phyloP scores from a whole-genome alignment of 2,113 vertebrate species.

The Buteo buteo region DNA sequence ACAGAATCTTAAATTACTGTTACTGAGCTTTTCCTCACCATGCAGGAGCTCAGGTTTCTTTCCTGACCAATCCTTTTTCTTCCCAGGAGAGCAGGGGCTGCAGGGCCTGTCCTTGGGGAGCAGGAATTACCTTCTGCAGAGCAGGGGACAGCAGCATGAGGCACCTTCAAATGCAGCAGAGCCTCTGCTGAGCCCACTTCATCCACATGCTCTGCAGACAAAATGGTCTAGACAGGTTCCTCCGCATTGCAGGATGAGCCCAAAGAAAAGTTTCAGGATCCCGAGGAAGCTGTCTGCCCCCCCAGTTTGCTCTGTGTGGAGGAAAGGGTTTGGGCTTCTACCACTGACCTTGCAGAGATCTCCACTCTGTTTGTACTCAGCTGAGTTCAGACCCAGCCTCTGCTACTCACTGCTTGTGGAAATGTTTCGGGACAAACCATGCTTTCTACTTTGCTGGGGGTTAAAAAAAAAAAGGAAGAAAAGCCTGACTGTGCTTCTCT shows the following conservation, averaged over 20 bases:
- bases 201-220: not conserved
- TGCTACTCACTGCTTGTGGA: not conserved
- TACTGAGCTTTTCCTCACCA: not conserved
- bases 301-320: not conserved
- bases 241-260: not conserved
- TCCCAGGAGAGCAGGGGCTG: not conserved
- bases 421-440: not conserved
- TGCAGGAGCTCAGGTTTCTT: constrained; percentile 2
- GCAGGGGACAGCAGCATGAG: not conserved
- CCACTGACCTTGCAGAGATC: not conserved
- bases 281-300: not conserved
- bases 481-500: not conserved
- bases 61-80: not conserved
- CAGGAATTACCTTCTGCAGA: not conserved
- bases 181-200: not conserved
- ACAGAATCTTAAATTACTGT: constrained; percentile 42
- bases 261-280: not conserved
- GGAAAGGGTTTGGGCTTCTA: not conserved
- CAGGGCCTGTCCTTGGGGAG: not conserved
- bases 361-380: not conserved
- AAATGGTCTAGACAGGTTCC: not conserved
- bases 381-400: not conserved
- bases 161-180: not conserved
- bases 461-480: not conserved
- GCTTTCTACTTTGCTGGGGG: not conserved